A percentile compares a stretch with the other conserved stretches of the same genome.
Conservation (phyloP, 2,888 invertebrate species). For the Sarcophaga variegata region DNA sequence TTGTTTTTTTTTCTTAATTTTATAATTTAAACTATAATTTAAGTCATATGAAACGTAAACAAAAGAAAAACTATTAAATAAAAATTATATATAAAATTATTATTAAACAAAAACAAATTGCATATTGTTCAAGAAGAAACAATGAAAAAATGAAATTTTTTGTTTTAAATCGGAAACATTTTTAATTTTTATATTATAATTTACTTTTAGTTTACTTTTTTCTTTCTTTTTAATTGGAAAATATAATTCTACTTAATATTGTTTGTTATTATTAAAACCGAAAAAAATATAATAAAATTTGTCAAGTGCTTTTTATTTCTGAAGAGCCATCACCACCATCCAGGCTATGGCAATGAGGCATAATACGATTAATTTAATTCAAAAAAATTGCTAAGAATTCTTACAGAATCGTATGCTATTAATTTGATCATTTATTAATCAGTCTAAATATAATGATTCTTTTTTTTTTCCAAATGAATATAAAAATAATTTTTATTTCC, state of each 20-base stretch:
- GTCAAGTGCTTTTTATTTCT: too few species aligned
- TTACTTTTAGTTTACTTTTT: conserved; percentile 55
- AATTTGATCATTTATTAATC: too few species aligned
- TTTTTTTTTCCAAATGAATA: too few species aligned
- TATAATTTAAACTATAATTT: conserved; percentile 50
- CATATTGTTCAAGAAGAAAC: conserved; percentile 56
- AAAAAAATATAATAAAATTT: neutral
- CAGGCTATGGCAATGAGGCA: too few species aligned
- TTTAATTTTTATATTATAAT: conserved; percentile 45
- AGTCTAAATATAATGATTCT: too few species aligned
- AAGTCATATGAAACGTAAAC: conserved; percentile 44
- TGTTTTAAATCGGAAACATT: conserved; percentile 33
- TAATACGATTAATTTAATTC: too few species aligned
- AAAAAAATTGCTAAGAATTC: too few species aligned
- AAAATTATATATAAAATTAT: conserved; percentile 30
- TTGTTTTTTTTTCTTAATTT: conserved; percentile 38
- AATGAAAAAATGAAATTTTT: neutral
- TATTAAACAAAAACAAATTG: conserved; percentile 43
- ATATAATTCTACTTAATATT: conserved; percentile 56
- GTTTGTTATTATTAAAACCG: neutral
- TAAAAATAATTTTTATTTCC: too few species aligned
- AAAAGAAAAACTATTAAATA: conserved; percentile 24
- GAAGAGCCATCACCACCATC: too few species aligned
- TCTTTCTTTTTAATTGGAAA: conserved; percentile 48
- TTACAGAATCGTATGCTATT: too few species aligned